Base-by-base conservation (phyloP, 2,113 vertebrate genomes). In the Lepidothrix coronata region DNA sequence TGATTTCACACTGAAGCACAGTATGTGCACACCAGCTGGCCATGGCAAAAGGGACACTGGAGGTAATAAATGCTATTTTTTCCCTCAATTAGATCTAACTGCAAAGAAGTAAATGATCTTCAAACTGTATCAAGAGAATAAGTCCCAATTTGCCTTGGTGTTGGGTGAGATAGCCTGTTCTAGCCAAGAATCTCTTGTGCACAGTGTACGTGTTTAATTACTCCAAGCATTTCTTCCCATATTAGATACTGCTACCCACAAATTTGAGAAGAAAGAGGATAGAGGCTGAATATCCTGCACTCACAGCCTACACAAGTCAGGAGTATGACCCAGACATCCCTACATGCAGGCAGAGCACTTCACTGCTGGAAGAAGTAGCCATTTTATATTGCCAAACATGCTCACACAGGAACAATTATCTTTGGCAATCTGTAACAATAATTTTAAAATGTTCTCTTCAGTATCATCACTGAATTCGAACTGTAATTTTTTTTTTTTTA, bases 381-480 rank as follows among this genome's bases (percentile, higher is more conserved):
- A 0, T 12, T 78, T 80, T 19, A 51, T 83, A 74, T 77, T 89
- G 88, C 82, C 88, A 96, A 71, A 77, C 17, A 21, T 10, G 25
- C 46, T 52, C 85, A 77, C 78, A 52, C 17, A 71, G 82, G 79
- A 93, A 20, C 52, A 81, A 87, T 95, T 89, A 78, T 63, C 80
- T 90, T 58, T 91, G 79, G 55, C 82, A 95, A 55, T 66, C 61
- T 67, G 83, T 51, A 81, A 63, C 43, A 81, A 77, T 58, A 92
- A 92, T 77, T 94, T 93, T 81, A 6, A 93, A 95, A 92, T 44
- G 39, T 86, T 91, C 72, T 95, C 57, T 87, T 74, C 57, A 74
- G 84, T 74, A 81, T 81, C 68, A 91, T 89, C 65, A 81, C 10
- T 80, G 82, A 85, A 93, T 90, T 91, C 8, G 63, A 93, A 59